Conservation (phyloP, 2,113 vertebrate species). For the Leptobrachium leishanense region DNA sequence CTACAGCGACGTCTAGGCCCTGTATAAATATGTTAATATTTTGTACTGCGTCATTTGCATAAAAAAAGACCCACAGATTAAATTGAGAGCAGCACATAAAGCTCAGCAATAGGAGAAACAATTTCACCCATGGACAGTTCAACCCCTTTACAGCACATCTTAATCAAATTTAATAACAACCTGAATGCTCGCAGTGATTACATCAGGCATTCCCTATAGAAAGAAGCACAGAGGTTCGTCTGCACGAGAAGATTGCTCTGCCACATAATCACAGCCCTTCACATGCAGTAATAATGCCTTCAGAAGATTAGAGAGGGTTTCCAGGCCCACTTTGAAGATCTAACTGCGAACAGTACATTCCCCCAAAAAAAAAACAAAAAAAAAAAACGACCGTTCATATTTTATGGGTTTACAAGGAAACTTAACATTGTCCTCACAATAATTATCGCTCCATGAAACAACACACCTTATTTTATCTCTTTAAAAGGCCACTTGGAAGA, state of each 20-base stretch:
- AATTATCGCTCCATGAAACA: not conserved
- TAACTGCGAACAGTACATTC: too few species aligned
- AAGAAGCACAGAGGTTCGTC: not conserved
- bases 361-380: too few species aligned
- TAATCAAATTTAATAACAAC: conserved; percentile 22
- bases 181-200: conserved; percentile 7
- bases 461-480: not conserved
- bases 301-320: conserved; percentile 28
- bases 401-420: too few species aligned
- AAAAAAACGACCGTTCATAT: too few species aligned
- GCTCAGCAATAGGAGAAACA: conserved; percentile 14
- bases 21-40: too few species aligned
- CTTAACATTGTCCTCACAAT: too few species aligned
- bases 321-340: conserved; percentile 6
- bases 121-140: conserved; percentile 32
- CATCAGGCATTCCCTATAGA: conserved; percentile 22
- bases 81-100: too few species aligned
- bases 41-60: too few species aligned
- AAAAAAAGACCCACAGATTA: too few species aligned
- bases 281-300: conserved; percentile 29
- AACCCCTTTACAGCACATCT: not conserved
- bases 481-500: too few species aligned
- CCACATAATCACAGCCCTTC: conserved; percentile 35
- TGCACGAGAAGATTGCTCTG: conserved; percentile 16
- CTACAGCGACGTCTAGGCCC: too few species aligned